Evolutionary conservation across 1,140 invertebrate species (phyloP), one percentile per base, ranked within the genome.

Genomic region (Eubasilissa regina): DNA sequence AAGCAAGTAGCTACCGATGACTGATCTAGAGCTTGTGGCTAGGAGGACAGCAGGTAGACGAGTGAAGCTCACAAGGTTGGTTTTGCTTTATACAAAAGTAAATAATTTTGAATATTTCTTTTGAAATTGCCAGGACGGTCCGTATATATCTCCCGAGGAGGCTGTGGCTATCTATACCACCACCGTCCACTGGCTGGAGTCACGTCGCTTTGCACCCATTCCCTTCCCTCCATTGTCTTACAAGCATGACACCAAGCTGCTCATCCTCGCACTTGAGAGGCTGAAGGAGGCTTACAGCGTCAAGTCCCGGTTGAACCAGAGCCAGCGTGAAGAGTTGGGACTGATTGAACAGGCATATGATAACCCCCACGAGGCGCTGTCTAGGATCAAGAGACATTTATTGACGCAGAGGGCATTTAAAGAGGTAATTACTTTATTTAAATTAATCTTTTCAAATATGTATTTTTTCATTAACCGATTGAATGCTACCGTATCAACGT

Each of bases 341-440:
- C 90, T 99, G 0, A 99, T 99, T 84, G 99, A 99, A 88, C 99
- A 99, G 87, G 99, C 99, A 0, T 99, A 99, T 86, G 99, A 99
- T 87, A 99, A 99, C 91, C 99, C 99, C 74, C 98, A 99, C 84
- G 99, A 99, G 87, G 98, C 98, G 0, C 87, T 99, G 62, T 99
- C 98, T 0, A 94, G 99, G 85, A 99, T 99, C 83, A 99, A 99
- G 87, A 96, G 99, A 93, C 99, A 99, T 90, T 90, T 99, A 83
- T 90, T 99, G 0, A 99, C 99, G 0, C 98, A 99, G 87, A 92
- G 99, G 89, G 96, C 97, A 44, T 99, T 99, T 86, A 99, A 99
- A 90, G 98, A 99, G 92, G 96, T 95, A 83, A 80, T 85, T 84
- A 77, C 6, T 10, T 75, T 75, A 51, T 17, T 75, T 60, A 12